These are phyloP conservation scores for Lycocerus yunnanus DNA, from an alignment of 2,888 invertebrate genomes.

Conservation along the genomic window DNA sequence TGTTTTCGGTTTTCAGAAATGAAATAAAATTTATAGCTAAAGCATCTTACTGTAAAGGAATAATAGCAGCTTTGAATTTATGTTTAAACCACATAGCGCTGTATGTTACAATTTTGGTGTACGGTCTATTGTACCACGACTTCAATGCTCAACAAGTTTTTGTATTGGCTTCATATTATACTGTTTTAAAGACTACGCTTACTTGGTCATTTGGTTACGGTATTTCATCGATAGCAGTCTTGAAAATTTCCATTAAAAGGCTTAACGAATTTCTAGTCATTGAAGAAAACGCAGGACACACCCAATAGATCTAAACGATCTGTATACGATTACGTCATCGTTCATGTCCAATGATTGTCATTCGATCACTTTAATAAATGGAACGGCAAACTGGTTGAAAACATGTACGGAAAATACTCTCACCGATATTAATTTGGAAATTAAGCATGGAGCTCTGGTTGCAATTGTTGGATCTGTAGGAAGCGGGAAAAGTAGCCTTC, in stretches of 20 bases:
- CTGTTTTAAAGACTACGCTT: constrained; percentile 84
- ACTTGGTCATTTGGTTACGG: constrained; percentile 91
- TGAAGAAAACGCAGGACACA: constrained; percentile 53
- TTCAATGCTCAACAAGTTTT: constrained; percentile 85
- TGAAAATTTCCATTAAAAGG: constrained; percentile 73
- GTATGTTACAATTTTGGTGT: constrained; percentile 81
- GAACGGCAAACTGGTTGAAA: constrained; percentile 59
- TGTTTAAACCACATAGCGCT: constrained; percentile 87
- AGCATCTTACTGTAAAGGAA: constrained; percentile 57
- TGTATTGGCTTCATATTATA: constrained; percentile 88
- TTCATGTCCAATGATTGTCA: constrained; percentile 49
- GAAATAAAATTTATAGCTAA: constrained; percentile 74
- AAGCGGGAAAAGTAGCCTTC: constrained; percentile 66
- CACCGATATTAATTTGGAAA: constrained; percentile 55
- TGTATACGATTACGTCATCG: constrained; percentile 60
- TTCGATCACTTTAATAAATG: constrained; percentile 52
- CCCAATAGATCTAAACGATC: constrained; percentile 56
- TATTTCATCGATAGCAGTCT: constrained; percentile 80
- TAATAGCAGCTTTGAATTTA: constrained; percentile 68
- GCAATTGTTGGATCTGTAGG: constrained; percentile 75
- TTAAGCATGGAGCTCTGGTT: constrained; percentile 54
- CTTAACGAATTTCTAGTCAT: constrained; percentile 63
- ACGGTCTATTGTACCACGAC: constrained; percentile 69
- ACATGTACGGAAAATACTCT: constrained; percentile 57
- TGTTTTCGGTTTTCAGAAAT: constrained; percentile 60